Evolutionary conservation across 1,140 invertebrate genomes (phyloP).

Genomic region (Leptestheria dahalacensis): DNA sequence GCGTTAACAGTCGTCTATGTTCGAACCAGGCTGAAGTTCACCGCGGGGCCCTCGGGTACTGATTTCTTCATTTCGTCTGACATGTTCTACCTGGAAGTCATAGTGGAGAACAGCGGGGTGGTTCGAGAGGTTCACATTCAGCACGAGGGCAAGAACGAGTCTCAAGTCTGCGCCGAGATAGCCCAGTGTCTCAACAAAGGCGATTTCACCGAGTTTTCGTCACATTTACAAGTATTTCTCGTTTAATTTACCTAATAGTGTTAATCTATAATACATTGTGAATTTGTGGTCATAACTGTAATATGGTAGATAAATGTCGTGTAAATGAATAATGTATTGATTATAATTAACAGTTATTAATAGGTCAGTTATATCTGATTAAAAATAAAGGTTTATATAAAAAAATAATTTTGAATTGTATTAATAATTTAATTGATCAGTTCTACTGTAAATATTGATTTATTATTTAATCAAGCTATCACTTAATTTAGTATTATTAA

Average conservation of each 20-base stretch:
- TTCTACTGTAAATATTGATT: too few relatives aligned
- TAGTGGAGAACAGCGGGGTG: conserved; percentile 59
- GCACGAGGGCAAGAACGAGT: conserved; percentile 61
- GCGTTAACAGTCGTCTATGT: not conserved
- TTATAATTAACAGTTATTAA: too few relatives aligned
- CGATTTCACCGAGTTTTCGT: conserved; percentile 83
- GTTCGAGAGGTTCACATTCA: conserved; percentile 87
- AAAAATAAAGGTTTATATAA: too few relatives aligned
- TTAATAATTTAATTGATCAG: too few relatives aligned
- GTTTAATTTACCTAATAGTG: not conserved
- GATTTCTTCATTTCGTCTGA: conserved; percentile 85
- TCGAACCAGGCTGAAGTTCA: conserved; percentile 54
- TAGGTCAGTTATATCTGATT: too few relatives aligned
- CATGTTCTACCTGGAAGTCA: conserved; percentile 90
- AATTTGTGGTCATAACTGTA: too few relatives aligned
- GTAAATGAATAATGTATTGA: too few relatives aligned
- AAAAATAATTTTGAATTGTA: too few relatives aligned
- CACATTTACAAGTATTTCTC: conserved; percentile 51
- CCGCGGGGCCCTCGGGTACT: conserved; percentile 47
- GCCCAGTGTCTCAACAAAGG: conserved; percentile 58
- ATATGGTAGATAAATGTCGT: too few relatives aligned
- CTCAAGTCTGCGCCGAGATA: conserved; percentile 62
- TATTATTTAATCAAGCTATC: not conserved
- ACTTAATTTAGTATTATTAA: not conserved
- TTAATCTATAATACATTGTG: too few relatives aligned